These are phyloP conservation scores for Benitochromis conjunctus DNA, from an alignment of 2,113 vertebrate genomes.

Conservation along the genomic window DNA sequence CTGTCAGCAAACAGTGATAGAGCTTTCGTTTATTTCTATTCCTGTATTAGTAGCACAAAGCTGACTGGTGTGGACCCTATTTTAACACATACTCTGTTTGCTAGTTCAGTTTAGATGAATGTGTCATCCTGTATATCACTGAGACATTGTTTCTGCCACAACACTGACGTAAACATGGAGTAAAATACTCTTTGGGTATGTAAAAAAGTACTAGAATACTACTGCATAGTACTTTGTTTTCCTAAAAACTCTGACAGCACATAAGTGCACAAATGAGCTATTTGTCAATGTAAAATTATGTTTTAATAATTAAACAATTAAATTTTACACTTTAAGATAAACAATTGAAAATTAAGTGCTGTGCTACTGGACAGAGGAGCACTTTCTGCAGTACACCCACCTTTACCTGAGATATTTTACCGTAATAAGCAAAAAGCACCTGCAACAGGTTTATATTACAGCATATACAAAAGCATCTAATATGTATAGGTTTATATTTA, in stretches of 20 bases:
- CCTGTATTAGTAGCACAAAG: background rate
- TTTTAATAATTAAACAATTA: background rate
- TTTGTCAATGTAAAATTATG: background rate
- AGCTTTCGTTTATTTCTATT: background rate
- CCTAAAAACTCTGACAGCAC: background rate
- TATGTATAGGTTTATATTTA: background rate
- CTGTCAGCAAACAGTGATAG: background rate
- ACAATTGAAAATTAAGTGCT: background rate
- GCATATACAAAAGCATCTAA: background rate
- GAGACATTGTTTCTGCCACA: background rate
- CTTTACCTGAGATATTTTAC: background rate
- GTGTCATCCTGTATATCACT: background rate
- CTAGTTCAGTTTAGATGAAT: background rate
- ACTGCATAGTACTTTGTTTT: background rate
- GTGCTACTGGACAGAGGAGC: background rate
- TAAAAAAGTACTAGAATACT: background rate
- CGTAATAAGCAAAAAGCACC: background rate
- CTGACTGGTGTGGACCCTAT: background rate
- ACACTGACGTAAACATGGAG: background rate
- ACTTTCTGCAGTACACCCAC: background rate
- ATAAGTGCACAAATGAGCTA: background rate
- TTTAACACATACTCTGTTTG: background rate
- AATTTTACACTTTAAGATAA: background rate
- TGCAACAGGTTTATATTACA: background rate
- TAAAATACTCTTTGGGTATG: background rate